Conservation (phyloP, 2,797 vertebrate genomes). For the Podarcis lilfordi region DNA sequence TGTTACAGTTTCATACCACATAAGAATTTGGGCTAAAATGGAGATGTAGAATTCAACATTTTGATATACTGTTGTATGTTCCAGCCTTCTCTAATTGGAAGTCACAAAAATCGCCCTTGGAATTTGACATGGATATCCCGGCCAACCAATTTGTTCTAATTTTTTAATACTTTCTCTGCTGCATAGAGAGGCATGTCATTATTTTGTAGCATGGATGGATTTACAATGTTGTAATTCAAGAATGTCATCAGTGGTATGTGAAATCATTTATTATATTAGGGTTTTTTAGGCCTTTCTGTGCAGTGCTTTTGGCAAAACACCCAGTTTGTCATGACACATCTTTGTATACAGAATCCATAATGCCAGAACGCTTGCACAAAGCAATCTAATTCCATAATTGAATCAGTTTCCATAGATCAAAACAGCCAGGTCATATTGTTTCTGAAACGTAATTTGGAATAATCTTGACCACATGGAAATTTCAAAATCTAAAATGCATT, state of each 20-base stretch:
- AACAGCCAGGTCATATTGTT: neutral
- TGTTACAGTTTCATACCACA: neutral
- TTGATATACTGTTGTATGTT: neutral
- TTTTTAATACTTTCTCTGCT: neutral
- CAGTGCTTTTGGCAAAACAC: constrained; percentile 17
- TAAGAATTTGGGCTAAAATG: neutral
- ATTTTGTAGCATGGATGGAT: neutral
- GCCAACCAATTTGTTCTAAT: neutral
- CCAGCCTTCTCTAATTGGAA: neutral
- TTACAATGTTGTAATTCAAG: neutral
- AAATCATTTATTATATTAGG: neutral
- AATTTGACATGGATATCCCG: neutral
- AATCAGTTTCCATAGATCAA: neutral
- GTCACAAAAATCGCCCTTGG: neutral
- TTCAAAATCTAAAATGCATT: neutral
- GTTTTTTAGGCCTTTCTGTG: neutral
- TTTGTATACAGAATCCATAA: rapidly evolving
- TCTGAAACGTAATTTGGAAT: constrained; percentile 15
- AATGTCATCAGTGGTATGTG: neutral
- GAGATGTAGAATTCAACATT: neutral
- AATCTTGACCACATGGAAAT: neutral
- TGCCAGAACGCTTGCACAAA: rapidly evolving
- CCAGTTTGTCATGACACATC: rapidly evolving
- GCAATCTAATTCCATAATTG: neutral
- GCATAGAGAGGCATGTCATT: neutral